Evolutionary conservation across 2,113 vertebrate genomes (phyloP).

Genomic region (Melierax canorus): DNA sequence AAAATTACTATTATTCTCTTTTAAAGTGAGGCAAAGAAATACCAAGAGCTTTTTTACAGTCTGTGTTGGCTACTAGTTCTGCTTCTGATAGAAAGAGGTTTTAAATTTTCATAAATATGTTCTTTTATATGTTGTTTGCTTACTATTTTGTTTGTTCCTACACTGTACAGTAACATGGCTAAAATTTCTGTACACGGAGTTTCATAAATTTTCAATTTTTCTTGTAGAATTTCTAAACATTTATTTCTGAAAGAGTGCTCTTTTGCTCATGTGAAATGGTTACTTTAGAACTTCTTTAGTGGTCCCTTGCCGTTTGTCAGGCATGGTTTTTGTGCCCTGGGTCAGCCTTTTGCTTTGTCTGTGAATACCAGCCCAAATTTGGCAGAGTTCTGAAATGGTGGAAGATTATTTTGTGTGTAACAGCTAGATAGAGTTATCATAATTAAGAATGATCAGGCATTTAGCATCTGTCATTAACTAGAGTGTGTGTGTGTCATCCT

Average conservation of each 20-base stretch:
- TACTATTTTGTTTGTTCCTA: not conserved
- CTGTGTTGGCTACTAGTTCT: not conserved
- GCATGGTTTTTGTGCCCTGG: not conserved
- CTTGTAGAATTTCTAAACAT: not conserved
- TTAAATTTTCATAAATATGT: not conserved
- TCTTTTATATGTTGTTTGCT: not conserved
- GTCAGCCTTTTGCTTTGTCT: not conserved
- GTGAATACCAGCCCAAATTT: not conserved
- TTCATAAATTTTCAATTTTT: not conserved
- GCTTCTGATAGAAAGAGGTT: not conserved
- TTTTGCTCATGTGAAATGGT: not conserved
- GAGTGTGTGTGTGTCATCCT: not conserved
- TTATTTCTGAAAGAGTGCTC: not conserved
- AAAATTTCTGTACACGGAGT: not conserved
- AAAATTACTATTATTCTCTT: not conserved
- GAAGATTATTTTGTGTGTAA: not conserved
- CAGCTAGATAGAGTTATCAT: not conserved
- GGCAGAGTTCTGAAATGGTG: not conserved
- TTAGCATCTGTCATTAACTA: not conserved
- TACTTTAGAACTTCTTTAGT: not conserved
- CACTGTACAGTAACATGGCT: rapidly evolving
- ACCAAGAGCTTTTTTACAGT: not conserved
- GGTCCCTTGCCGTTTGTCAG: not conserved
- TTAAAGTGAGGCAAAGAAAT: not conserved
- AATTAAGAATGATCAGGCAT: not conserved